Evolutionary conservation across 2,797 vertebrate genomes (phyloP).

Genomic region (Nannoperca australis): DNA sequence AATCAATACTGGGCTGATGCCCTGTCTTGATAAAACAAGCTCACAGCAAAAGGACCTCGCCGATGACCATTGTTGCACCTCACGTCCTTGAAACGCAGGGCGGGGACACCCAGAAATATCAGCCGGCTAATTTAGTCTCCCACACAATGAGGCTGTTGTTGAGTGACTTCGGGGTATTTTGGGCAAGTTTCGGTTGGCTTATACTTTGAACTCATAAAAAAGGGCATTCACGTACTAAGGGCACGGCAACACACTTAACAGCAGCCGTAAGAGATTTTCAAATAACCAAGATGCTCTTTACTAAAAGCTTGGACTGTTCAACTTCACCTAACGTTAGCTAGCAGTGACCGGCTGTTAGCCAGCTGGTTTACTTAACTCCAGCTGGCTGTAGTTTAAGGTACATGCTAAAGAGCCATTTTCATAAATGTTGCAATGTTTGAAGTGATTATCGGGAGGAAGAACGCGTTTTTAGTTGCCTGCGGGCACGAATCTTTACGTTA

Average conservation of each 20-base stretch:
- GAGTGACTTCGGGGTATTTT: constrained; percentile 51
- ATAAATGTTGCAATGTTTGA: not conserved
- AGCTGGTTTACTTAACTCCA: constrained; percentile 6
- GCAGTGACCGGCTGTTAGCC: constrained; percentile 52
- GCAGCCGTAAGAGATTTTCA: not conserved
- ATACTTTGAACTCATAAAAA: constrained; percentile 12
- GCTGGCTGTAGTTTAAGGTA: not conserved
- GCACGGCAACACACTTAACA: not conserved
- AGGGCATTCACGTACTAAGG: not conserved
- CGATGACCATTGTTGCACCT: constrained; percentile 80
- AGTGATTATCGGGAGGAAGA: not conserved
- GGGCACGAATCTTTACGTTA: not conserved
- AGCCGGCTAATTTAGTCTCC: constrained; percentile 68
- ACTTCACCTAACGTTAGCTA: constrained; percentile 55
- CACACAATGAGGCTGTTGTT: constrained; percentile 71
- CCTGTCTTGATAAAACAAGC: constrained; percentile 65
- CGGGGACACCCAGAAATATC: constrained; percentile 70
- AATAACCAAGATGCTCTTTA: not conserved
- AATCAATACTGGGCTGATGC: constrained; percentile 76
- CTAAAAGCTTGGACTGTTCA: constrained; percentile 11
- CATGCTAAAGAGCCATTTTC: not conserved
- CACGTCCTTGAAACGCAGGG: constrained; percentile 77
- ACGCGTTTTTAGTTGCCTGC: not conserved
- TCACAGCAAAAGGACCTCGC: constrained; percentile 32
- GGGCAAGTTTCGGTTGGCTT: constrained; percentile 21